Evolutionary conservation across 2,797 vertebrate species (phyloP).

Genomic region (Malacoctenus gilli): DNA sequence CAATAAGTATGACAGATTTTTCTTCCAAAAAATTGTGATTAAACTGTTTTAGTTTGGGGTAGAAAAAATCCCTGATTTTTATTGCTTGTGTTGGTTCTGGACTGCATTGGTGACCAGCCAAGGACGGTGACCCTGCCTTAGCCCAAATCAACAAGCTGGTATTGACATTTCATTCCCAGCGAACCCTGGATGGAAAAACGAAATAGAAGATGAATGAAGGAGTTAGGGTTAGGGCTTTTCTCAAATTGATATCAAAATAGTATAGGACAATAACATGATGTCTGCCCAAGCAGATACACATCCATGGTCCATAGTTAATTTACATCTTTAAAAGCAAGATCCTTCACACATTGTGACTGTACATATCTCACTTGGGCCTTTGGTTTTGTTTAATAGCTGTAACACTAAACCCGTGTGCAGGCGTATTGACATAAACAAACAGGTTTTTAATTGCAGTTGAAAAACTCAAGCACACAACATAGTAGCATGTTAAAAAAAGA

Average conservation of each 20-base stretch:
- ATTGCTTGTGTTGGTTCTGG: too few relatives aligned
- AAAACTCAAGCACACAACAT: conserved; percentile 40
- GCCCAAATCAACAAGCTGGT: too few relatives aligned
- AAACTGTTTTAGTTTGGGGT: background rate
- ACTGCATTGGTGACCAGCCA: too few relatives aligned
- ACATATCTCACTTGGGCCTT: background rate
- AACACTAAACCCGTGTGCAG: conserved; percentile 14
- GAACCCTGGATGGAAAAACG: too few relatives aligned
- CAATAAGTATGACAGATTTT: background rate
- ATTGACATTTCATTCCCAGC: too few relatives aligned
- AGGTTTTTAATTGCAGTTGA: conserved; percentile 34
- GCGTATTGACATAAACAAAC: conserved; percentile 19
- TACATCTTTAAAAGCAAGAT: too few relatives aligned
- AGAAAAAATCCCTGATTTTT: background rate
- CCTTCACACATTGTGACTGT: conserved; percentile 7
- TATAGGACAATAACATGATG: background rate
- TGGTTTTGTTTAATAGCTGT: conserved; percentile 10
- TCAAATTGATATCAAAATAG: background rate
- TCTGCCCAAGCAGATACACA: background rate
- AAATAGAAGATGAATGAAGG: too few relatives aligned
- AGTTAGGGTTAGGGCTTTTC: background rate
- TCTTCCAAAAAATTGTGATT: background rate
- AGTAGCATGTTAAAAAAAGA: conserved; percentile 58
- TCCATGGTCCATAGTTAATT: too few relatives aligned
- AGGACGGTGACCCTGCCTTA: too few relatives aligned